Base-by-base conservation (phyloP, 1,140 invertebrate genomes). In the Scylla paramamosain region DNA sequence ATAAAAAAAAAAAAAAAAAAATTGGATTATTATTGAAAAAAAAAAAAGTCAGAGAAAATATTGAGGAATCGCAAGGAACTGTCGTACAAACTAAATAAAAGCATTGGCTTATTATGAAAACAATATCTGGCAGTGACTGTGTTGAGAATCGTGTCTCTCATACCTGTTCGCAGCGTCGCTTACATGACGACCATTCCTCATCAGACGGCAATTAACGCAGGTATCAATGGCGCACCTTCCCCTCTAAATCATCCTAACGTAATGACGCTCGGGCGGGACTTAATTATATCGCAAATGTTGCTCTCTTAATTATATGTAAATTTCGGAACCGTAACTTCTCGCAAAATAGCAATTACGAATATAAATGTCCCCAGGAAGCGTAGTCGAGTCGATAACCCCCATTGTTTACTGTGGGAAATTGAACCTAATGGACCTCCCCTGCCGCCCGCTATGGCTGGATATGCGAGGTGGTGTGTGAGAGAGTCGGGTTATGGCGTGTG, bases 271-370 rank as follows among this genome's bases (percentile, higher is more conserved):
- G 52, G 45, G 84, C 45, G 87, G 87, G 87, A 86, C 46, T 46
- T 93, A 86, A 93, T 93, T 93, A 93, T 93, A 59, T 93, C 87
- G 92, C 84, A 93, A 59, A 87, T 93, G 92, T 88, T 86, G 29
- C 92, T 52, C 92, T 93, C 92, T 93, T 93, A 93, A 93, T 93
- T 93, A 87, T 93, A 93, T 93, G 92, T 93, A 93, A 93, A 93
- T 93, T 93, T 87, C 28, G 25, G 67, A n/a, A 59, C 87, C 92
- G 83, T 93, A 93, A 93, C 84, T 93, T 31, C 48, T 59, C 32
- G 48, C 10, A n/a, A 93, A 59, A 45, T 52, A 77, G 46, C 84
- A 87, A 93, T 93, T 93, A 93, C 14, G 25, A 39, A n/a, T 31
- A 93, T 87, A 48, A 59, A 93, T 93, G 92, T 10, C 25, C 25